A percentile compares a stretch with the other conserved stretches of the same genome.
phyloP scores from a whole-genome alignment of 2,888 invertebrate species.

The Athripsodes cinereus region DNA sequence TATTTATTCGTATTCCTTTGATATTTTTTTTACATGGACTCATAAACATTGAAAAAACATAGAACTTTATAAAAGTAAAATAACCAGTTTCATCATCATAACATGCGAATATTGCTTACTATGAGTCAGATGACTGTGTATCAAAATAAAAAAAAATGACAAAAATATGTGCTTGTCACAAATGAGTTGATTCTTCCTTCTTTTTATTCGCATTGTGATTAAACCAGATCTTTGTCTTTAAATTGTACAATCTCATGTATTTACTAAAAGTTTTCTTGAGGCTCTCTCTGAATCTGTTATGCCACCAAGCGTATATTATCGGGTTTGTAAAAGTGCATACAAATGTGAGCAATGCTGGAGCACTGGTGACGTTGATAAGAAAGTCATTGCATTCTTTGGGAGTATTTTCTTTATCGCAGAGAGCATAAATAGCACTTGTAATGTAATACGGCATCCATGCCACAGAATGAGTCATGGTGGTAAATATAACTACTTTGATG shows the following conservation, averaged over 20 bases:
- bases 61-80: too few species aligned
- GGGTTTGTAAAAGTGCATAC: constrained; percentile 57
- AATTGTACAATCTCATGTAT: constrained; percentile 21
- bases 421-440: neutral
- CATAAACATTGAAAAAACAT: too few species aligned
- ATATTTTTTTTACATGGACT: too few species aligned
- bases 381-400: neutral
- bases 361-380: constrained; percentile 28
- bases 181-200: too few species aligned
- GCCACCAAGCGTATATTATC: constrained; percentile 66
- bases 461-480: constrained; percentile 52
- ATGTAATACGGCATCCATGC: constrained; percentile 59
- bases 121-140: too few species aligned
- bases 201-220: too few species aligned
- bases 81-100: too few species aligned
- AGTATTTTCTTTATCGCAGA: neutral
- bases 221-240: too few species aligned
- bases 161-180: too few species aligned
- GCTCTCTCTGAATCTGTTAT: constrained; percentile 55
- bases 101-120: too few species aligned
- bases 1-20: too few species aligned
- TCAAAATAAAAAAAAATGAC: too few species aligned
- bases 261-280: constrained; percentile 35
- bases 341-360: constrained; percentile 54
- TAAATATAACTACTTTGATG: constrained; percentile 55